A percentile compares a stretch with the other conserved stretches of the same genome.
phyloP scores from a whole-genome alignment of 92 coral and sea anemone species.

The Epizoanthus illoricatus region DNA sequence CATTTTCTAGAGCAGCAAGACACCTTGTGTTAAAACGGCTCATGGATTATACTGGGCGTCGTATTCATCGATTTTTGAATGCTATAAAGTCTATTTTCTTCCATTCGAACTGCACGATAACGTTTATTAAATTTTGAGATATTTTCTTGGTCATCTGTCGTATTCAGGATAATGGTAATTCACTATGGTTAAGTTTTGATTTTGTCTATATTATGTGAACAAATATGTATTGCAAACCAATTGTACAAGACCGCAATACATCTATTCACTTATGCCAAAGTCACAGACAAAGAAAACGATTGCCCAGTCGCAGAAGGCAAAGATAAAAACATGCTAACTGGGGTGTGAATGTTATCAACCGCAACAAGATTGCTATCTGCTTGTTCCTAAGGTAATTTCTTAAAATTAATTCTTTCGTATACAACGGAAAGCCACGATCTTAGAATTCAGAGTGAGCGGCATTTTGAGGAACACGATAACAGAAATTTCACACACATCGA shows the following conservation, averaged over 20 bases:
- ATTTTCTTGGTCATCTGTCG: too few relatives aligned
- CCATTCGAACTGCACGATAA: too few relatives aligned
- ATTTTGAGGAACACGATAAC: too few relatives aligned
- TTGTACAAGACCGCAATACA: neutral
- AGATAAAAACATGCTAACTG: slow-evolving; percentile 16
- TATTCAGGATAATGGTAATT: too few relatives aligned
- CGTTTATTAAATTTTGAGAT: too few relatives aligned
- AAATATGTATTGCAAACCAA: neutral
- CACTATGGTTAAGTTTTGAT: too few relatives aligned
- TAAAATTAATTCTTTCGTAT: too few relatives aligned
- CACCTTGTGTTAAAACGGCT: neutral
- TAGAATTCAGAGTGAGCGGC: too few relatives aligned
- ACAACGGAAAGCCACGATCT: too few relatives aligned
- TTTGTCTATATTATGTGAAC: too few relatives aligned
- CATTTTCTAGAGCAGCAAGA: slow-evolving; percentile 8
- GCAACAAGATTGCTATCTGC: slow-evolving; percentile 23
- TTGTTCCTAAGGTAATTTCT: neutral
- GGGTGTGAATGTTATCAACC: neutral
- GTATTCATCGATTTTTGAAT: neutral
- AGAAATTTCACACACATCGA: neutral
- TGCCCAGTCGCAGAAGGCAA: slow-evolving; percentile 1
- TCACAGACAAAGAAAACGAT: slow-evolving; percentile 29
- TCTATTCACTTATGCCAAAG: slow-evolving; percentile 1
- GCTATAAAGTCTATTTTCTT: too few relatives aligned
- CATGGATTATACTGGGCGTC: slow-evolving; percentile 1